A percentile compares a stretch with the other conserved stretches of the same genome.
These are phyloP conservation scores for Pseudomyrmex cubaensis DNA, from an alignment of 1,140 invertebrate genomes.

Conservation along the genomic window DNA sequence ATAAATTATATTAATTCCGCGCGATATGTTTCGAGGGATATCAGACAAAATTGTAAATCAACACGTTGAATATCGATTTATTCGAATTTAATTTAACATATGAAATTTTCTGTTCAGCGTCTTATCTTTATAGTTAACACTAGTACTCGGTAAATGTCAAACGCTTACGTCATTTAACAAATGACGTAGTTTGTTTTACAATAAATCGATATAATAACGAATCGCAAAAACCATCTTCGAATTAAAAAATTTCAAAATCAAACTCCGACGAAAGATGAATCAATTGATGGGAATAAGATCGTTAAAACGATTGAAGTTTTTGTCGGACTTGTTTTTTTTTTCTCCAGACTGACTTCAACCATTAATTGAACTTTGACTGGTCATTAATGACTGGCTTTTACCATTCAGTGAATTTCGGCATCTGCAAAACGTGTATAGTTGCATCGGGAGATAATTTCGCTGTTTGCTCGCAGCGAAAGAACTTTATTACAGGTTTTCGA, in stretches of 20 bases:
- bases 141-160: no score
- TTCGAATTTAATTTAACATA: no score
- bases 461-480: background rate
- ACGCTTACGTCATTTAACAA: no score
- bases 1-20: background rate
- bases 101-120: no score
- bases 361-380: background rate
- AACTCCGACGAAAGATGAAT: slow-evolving; percentile 22
- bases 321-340: background rate
- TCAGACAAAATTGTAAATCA: background rate
- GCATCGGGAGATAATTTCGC: background rate
- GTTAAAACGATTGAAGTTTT: background rate
- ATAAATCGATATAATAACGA: background rate
- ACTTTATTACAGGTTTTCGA: slow-evolving; percentile 5
- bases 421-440: background rate
- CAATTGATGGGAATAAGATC: background rate
- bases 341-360: background rate
- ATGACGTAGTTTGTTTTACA: no score
- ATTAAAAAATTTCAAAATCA: slow-evolving; percentile 38
- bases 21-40: background rate
- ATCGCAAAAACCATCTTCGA: background rate
- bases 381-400: background rate
- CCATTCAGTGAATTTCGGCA: background rate
- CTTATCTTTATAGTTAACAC: no score
- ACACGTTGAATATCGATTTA: no score